phyloP scores from a whole-genome alignment of 2,113 vertebrate genomes.

The Albula glossodonta region DNA sequence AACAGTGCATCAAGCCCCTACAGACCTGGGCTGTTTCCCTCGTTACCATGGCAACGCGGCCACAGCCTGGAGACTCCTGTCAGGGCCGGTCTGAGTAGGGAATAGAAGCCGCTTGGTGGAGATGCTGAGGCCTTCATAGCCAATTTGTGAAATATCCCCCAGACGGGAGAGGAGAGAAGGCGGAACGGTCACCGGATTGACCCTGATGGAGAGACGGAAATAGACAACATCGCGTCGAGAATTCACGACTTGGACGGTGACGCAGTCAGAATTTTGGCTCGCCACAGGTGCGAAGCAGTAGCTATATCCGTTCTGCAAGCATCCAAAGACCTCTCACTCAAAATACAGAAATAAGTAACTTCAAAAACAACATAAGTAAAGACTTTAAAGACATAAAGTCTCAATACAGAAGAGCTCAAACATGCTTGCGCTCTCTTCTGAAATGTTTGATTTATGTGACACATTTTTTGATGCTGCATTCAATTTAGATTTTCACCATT shows the following conservation, averaged over 20 bases:
- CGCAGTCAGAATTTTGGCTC: background rate
- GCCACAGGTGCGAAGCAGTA: too few relatives aligned
- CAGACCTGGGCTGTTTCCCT: conserved; percentile 6
- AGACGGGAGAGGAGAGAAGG: background rate
- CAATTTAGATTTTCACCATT: too few relatives aligned
- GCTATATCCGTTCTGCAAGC: too few relatives aligned
- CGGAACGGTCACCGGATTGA: background rate
- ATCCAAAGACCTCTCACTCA: too few relatives aligned
- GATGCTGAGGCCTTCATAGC: background rate
- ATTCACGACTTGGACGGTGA: background rate
- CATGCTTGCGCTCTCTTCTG: too few relatives aligned
- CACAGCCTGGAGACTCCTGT: conserved; percentile 26
- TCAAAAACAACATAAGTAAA: too few relatives aligned
- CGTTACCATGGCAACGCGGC: conserved; percentile 36
- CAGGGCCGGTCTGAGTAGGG: background rate
- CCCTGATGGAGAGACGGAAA: background rate
- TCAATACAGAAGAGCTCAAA: too few relatives aligned
- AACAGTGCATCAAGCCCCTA: conserved; percentile 15
- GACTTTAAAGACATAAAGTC: too few relatives aligned
- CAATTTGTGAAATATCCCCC: background rate
- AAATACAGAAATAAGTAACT: too few relatives aligned
- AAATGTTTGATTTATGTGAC: too few relatives aligned
- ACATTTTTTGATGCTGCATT: too few relatives aligned
- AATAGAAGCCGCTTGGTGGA: background rate
- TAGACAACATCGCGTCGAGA: background rate